Evolutionary conservation across 2,888 invertebrate genomes (phyloP).

Genomic region (Neoaliturus tenellus): DNA sequence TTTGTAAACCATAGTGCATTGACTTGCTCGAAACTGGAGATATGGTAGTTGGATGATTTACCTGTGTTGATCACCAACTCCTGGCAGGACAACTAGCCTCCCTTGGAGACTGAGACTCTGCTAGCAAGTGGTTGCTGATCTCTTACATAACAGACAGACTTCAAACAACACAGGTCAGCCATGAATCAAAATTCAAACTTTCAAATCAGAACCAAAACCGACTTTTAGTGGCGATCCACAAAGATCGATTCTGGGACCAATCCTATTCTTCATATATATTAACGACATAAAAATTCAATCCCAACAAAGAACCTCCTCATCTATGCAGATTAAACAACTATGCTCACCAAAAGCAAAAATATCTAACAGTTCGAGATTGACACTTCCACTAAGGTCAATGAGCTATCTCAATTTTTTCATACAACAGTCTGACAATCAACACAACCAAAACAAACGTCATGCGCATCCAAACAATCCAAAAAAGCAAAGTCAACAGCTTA

Average conservation of each 20-base stretch:
- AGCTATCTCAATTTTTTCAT: background rate
- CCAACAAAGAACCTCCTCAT: background rate
- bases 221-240: background rate
- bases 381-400: background rate
- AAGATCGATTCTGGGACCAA: background rate
- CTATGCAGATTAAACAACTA: background rate
- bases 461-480: background rate
- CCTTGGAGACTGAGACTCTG: too few species aligned
- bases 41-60: background rate
- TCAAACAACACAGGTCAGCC: background rate
- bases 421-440: background rate
- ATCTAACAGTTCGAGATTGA: background rate
- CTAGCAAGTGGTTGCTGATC: too few species aligned
- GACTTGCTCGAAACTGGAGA: background rate
- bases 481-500: background rate
- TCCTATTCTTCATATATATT: background rate
- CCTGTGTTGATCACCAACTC: background rate
- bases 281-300: background rate
- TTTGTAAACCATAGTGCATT: background rate
- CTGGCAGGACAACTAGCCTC: too few species aligned
- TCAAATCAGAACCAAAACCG: slow-evolving; percentile 3
- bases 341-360: background rate
- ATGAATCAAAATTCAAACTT: background rate
- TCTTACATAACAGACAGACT: too few species aligned
- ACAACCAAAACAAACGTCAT: background rate